These are phyloP conservation scores for Brachystomella parvula DNA, from an alignment of 1,140 invertebrate genomes.

Conservation along the genomic window DNA sequence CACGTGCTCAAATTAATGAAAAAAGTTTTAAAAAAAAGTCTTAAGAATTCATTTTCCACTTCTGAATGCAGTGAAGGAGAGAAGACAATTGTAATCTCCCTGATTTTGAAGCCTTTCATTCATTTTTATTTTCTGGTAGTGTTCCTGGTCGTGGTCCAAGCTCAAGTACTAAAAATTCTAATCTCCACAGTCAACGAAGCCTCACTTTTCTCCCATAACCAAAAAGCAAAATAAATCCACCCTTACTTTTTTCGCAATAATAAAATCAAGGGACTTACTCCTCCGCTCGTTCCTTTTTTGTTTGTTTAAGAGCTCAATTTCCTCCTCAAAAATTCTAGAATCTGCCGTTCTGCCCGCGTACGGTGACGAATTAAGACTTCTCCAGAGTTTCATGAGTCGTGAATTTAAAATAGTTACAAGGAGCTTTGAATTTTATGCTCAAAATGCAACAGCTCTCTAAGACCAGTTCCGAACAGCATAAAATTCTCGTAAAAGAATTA, in stretches of 20 bases:
- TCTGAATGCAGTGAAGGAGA: neutral
- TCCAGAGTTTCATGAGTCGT: no score
- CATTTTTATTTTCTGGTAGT: no score
- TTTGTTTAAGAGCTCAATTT: conserved; percentile 8
- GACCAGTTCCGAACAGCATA: no score
- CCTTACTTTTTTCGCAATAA: conserved; percentile 7
- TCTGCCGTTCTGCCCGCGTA: no score
- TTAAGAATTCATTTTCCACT: neutral
- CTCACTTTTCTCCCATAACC: no score
- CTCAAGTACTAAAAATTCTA: neutral
- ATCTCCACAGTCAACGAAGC: neutral
- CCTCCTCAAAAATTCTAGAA: neutral
- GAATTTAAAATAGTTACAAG: no score
- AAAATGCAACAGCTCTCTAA: no score
- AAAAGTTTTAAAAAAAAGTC: neutral
- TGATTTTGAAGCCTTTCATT: neutral
- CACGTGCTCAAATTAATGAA: conserved; percentile 3
- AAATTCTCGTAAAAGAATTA: no score
- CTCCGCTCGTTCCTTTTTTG: neutral
- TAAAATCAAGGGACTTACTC: neutral
- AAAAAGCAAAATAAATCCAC: no score
- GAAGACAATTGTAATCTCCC: neutral
- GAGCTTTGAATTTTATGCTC: no score
- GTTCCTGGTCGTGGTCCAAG: neutral
- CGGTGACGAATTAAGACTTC: no score